Percentiles rank a stretch among this genome's conserved stretches.
These are phyloP conservation scores for Spea bombifrons DNA, from an alignment of 2,113 vertebrate species.

Conservation along the genomic window DNA sequence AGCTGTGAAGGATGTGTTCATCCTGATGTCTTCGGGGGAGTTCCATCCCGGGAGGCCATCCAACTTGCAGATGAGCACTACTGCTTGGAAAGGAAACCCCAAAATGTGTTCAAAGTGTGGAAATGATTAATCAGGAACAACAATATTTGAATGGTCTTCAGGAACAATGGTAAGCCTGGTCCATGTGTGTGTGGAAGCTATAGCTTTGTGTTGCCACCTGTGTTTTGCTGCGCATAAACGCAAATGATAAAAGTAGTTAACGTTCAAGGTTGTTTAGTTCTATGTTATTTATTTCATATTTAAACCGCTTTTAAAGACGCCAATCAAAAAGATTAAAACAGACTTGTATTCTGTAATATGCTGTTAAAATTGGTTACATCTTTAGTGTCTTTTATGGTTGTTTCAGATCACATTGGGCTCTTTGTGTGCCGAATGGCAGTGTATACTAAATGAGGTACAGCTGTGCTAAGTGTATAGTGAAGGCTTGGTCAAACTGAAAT, in stretches of 20 bases:
- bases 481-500: slow-evolving; percentile 13
- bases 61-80: slow-evolving; percentile 15
- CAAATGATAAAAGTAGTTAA: too few species aligned
- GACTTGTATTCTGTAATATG: too few species aligned
- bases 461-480: slow-evolving; percentile 23
- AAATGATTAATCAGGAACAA: background rate
- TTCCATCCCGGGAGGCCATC: slow-evolving; percentile 14
- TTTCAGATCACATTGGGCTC: background rate
- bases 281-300: too few species aligned
- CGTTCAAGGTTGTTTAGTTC: too few species aligned
- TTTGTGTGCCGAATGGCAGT: background rate
- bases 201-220: too few species aligned
- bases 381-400: background rate
- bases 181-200: too few species aligned
- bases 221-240: too few species aligned
- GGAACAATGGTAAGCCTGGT: too few species aligned
- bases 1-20: background rate
- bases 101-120: slow-evolving; percentile 1
- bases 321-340: too few species aligned
- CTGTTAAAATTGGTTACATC: too few species aligned
- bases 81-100: background rate
- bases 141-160: background rate
- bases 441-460: slow-evolving; percentile 17
- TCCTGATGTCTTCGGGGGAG: slow-evolving; percentile 6
- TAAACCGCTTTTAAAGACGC: too few species aligned